phyloP scores from a whole-genome alignment of 2,797 vertebrate species.

The Leucoraja ocellata region DNA sequence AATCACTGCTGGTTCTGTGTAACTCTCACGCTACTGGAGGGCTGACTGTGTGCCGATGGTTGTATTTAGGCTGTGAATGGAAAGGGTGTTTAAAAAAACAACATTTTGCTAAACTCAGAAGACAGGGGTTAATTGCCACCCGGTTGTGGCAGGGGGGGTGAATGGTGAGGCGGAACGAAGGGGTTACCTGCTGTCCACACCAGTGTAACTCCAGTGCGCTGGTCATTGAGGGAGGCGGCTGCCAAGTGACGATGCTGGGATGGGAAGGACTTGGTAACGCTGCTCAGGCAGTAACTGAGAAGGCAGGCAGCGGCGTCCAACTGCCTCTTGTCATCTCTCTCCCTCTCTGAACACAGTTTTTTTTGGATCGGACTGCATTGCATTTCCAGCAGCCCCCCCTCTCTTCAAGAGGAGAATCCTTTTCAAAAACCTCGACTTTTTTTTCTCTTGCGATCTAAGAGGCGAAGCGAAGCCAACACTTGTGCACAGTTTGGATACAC shows the following conservation, averaged over 20 bases:
- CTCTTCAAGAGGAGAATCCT: not conserved
- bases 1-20: not conserved
- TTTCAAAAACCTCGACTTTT: not conserved
- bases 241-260: slow-evolving; percentile 26
- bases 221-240: slow-evolving; percentile 13
- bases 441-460: not conserved
- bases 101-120: too few relatives aligned
- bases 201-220: not conserved
- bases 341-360: slow-evolving; percentile 12
- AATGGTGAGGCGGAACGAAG: not conserved
- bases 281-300: not conserved
- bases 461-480: not conserved
- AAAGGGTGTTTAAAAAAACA: too few relatives aligned
- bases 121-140: not conserved
- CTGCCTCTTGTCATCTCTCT: slow-evolving; percentile 21
- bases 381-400: too few relatives aligned
- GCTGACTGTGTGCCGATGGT: not conserved
- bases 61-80: not conserved
- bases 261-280: slow-evolving; percentile 12
- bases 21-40: too few relatives aligned
- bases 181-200: not conserved
- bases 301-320: not conserved
- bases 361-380: slow-evolving; percentile 9
- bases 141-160: not conserved
- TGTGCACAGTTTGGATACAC: slow-evolving; percentile 32